These are phyloP conservation scores for Florisuga fusca DNA, from an alignment of 2,797 vertebrate genomes.

Conservation along the genomic window DNA sequence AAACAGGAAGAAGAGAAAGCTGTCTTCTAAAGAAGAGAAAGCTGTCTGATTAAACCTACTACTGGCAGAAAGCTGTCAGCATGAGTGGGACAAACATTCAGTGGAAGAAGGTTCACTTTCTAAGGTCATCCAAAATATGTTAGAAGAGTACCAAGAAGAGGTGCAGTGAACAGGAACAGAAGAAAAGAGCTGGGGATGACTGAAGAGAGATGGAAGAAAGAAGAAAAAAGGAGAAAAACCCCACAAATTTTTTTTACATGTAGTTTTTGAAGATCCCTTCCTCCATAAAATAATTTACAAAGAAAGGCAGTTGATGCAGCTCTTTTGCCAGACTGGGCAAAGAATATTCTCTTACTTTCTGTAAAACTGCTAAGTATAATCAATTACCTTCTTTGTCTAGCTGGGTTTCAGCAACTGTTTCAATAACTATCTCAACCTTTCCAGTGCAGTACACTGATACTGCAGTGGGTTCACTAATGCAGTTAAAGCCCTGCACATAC, in stretches of 20 bases:
- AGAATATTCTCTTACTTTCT: neutral
- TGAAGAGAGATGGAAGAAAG: neutral
- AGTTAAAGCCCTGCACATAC: neutral
- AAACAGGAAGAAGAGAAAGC: slow-evolving; percentile 56
- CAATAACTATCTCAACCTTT: neutral
- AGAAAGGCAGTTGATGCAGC: neutral
- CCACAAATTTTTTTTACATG: neutral
- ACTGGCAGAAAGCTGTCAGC: neutral
- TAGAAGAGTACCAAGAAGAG: neutral
- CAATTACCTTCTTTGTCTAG: neutral
- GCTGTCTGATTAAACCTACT: neutral
- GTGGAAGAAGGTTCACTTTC: neutral
- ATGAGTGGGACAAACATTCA: neutral
- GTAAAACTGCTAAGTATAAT: neutral
- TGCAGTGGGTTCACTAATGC: neutral
- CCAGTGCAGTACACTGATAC: neutral
- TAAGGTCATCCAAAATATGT: neutral
- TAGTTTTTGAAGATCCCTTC: neutral
- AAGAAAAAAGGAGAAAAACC: neutral
- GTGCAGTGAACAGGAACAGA: neutral
- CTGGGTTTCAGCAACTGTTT: neutral
- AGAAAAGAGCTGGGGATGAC: neutral
- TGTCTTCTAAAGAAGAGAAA: slow-evolving; percentile 1
- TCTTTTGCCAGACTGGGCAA: neutral
- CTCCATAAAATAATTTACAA: neutral